Percentiles rank a stretch among this genome's conserved stretches.
Evolutionary conservation across 2,888 invertebrate species (phyloP).

Genomic region (Meteorus colon): DNA sequence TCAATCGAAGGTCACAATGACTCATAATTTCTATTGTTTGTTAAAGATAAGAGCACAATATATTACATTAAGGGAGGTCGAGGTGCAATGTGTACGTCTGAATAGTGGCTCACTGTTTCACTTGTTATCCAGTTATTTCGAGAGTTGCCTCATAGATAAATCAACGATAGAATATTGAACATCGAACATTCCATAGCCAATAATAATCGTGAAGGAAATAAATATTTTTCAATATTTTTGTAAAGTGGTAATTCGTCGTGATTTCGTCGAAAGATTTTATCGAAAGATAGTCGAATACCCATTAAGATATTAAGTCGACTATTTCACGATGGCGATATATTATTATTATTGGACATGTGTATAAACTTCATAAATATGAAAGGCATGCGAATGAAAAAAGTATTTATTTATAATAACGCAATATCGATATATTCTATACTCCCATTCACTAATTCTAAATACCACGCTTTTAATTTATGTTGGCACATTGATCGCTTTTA

Average conservation of each 20-base stretch:
- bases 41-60: neutral
- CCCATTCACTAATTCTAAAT: slow-evolving; percentile 32
- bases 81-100: neutral
- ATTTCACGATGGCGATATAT: too few species aligned
- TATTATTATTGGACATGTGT: neutral
- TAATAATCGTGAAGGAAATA: too few species aligned
- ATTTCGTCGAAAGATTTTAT: too few species aligned
- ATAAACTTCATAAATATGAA: slow-evolving; percentile 6
- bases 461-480: slow-evolving; percentile 48
- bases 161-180: too few species aligned
- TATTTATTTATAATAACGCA: slow-evolving; percentile 12
- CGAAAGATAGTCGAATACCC: too few species aligned
- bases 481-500: slow-evolving; percentile 46
- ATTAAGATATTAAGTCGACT: too few species aligned
- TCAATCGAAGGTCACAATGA: neutral
- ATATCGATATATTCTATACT: neutral
- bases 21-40: neutral
- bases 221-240: too few species aligned
- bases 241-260: too few species aligned
- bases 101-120: too few species aligned
- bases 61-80: neutral
- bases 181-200: too few species aligned
- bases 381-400: slow-evolving; percentile 15
- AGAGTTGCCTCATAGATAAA: too few species aligned
- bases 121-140: too few species aligned